These are phyloP conservation scores for Enteromius unitaeniatus DNA, from an alignment of 2,797 vertebrate genomes.

Conservation along the genomic window DNA sequence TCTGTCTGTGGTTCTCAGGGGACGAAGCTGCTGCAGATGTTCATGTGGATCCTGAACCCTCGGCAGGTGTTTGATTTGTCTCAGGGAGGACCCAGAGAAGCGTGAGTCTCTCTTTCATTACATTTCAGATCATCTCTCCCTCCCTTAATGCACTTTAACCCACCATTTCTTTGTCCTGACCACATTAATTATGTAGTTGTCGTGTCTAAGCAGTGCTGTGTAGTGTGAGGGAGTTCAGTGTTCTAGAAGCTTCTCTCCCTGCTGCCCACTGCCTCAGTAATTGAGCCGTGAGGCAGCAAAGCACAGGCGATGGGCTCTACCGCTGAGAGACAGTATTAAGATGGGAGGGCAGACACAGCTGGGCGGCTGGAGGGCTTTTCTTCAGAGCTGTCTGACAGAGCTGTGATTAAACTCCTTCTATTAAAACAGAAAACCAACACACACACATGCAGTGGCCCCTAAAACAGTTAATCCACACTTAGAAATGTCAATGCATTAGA, in stretches of 20 bases:
- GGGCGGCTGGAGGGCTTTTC: constrained; percentile 47
- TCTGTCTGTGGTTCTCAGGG: constrained; percentile 76
- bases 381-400: constrained; percentile 53
- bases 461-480: constrained; percentile 16
- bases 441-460: constrained; percentile 2
- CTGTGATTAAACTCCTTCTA: constrained; percentile 56
- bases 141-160: constrained; percentile 17
- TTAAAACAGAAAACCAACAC: constrained; percentile 41
- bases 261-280: constrained; percentile 37
- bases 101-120: constrained; percentile 81
- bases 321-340: constrained; percentile 28
- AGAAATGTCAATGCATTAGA: constrained; percentile 10
- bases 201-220: constrained; percentile 34
- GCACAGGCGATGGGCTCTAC: constrained; percentile 13
- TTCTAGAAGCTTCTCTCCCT: constrained; percentile 43
- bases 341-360: constrained; percentile 53
- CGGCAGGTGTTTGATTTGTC: constrained; percentile 98
- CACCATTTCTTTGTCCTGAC: constrained; percentile 32
- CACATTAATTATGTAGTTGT: constrained; percentile 31
- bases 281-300: constrained; percentile 41
- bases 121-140: constrained; percentile 12
- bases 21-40: constrained; percentile 97
- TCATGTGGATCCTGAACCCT: constrained; percentile 99
- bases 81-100: constrained; percentile 94
- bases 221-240: constrained; percentile 29